phyloP scores from a whole-genome alignment of 2,888 invertebrate genomes.

The Ectobius pallidus region DNA sequence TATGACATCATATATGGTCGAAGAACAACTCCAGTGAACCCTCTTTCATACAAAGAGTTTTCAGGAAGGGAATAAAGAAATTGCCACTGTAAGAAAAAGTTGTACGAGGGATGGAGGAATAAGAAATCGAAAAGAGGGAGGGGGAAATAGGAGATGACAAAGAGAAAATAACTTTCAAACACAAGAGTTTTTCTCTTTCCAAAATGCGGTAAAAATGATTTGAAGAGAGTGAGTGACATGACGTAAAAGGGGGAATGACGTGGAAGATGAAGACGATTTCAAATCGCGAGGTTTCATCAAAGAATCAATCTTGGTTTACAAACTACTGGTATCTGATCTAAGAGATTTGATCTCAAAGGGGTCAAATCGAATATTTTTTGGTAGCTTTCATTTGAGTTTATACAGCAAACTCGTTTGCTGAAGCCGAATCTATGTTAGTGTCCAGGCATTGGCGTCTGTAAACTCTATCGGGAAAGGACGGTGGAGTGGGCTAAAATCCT shows the following conservation, averaged over 20 bases:
- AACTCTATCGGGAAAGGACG: background rate
- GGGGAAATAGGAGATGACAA: slow-evolving; percentile 7
- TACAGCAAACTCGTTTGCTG: background rate
- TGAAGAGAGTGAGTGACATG: slow-evolving; percentile 3
- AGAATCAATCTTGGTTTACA: slow-evolving; percentile 22
- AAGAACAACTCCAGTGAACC: background rate
- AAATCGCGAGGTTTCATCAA: background rate
- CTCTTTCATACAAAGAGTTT: background rate
- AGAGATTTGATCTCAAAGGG: background rate
- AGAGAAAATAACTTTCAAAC: slow-evolving; percentile 22
- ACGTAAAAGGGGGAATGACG: background rate
- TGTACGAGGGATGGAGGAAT: background rate
- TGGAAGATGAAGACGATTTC: background rate
- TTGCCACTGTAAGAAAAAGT: slow-evolving; percentile 1
- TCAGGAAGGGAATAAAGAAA: background rate
- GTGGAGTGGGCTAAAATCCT: background rate
- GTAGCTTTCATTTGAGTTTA: background rate
- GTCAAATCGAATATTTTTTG: background rate
- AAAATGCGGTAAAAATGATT: background rate
- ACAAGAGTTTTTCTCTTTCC: slow-evolving; percentile 9
- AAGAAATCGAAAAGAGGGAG: slow-evolving; percentile 4
- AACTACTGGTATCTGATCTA: slow-evolving; percentile 2
- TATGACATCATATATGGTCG: slow-evolving; percentile 24
- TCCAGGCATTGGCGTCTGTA: background rate
- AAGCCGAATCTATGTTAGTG: background rate